A percentile compares a stretch with the other conserved stretches of the same genome.
These are phyloP conservation scores for Podilymbus podiceps DNA, from an alignment of 2,113 vertebrate genomes.

Conservation along the genomic window DNA sequence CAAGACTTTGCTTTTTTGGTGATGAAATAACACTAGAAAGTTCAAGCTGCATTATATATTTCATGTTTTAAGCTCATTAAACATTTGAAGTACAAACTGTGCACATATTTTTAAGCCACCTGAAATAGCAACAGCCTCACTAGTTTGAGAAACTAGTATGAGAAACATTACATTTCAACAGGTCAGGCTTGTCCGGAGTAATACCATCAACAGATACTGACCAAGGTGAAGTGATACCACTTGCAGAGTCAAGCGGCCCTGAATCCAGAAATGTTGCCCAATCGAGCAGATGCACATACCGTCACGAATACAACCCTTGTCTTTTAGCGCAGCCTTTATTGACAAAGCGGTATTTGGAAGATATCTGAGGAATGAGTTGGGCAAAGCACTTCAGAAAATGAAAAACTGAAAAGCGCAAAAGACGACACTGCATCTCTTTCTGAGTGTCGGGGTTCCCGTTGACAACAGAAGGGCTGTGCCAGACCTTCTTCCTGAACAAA, in stretches of 20 bases:
- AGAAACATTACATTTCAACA: slow-evolving; percentile 30
- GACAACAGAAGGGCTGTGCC: background rate
- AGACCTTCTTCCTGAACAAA: background rate
- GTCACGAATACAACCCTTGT: background rate
- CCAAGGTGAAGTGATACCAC: background rate
- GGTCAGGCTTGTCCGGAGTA: background rate
- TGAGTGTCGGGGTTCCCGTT: background rate
- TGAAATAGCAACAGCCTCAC: slow-evolving; percentile 65
- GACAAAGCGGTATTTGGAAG: background rate
- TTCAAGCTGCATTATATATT: slow-evolving; percentile 70
- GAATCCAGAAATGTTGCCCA: background rate
- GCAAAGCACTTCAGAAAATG: background rate
- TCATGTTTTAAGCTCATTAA: slow-evolving; percentile 69
- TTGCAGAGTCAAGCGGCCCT: background rate
- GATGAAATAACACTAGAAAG: slow-evolving; percentile 70
- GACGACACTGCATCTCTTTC: background rate
- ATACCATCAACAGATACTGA: background rate
- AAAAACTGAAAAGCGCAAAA: background rate
- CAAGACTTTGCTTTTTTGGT: slow-evolving; percentile 59
- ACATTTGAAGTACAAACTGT: slow-evolving; percentile 64
- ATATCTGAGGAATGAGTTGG: background rate
- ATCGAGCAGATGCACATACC: background rate
- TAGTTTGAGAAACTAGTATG: slow-evolving; percentile 32
- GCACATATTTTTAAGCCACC: slow-evolving; percentile 68
- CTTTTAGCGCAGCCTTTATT: background rate